Conservation (phyloP, 2,113 vertebrate species). For the Epinephelus cyanopodus region DNA sequence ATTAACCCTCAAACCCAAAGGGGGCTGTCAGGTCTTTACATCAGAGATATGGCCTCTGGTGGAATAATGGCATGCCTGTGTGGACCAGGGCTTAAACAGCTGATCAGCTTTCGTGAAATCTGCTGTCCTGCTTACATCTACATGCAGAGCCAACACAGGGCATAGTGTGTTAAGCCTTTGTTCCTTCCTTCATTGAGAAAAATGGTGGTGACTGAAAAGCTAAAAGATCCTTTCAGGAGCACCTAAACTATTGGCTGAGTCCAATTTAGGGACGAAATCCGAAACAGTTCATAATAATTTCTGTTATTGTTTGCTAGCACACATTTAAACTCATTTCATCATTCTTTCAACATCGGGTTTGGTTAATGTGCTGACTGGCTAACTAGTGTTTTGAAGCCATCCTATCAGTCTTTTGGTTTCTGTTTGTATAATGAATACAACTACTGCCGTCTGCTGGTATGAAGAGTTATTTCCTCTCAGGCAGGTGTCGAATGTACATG, state of each 20-base stretch:
- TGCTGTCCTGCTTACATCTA: not conserved
- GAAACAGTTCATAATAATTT: too few relatives aligned
- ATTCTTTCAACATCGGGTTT: too few relatives aligned
- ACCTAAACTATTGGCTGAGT: not conserved
- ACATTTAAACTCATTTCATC: too few relatives aligned
- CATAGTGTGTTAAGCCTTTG: not conserved
- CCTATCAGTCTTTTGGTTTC: too few relatives aligned
- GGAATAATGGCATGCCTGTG: not conserved
- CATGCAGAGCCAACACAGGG: not conserved
- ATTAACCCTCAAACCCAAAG: not conserved
- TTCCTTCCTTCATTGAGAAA: not conserved
- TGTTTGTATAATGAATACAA: too few relatives aligned
- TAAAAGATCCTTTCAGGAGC: not conserved
- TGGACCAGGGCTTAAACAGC: constrained; percentile 13
- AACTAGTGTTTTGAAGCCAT: too few relatives aligned
- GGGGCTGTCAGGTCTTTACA: not conserved
- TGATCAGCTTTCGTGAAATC: not conserved
- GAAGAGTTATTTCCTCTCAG: too few relatives aligned
- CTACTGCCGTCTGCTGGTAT: too few relatives aligned
- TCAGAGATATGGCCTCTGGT: not conserved
- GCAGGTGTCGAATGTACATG: too few relatives aligned
- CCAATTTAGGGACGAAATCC: not conserved
- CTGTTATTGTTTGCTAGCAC: too few relatives aligned
- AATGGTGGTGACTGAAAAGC: not conserved
- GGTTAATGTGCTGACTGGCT: too few relatives aligned